Conservation (phyloP, 2,888 invertebrate genomes). For the Phalera bucephala region DNA sequence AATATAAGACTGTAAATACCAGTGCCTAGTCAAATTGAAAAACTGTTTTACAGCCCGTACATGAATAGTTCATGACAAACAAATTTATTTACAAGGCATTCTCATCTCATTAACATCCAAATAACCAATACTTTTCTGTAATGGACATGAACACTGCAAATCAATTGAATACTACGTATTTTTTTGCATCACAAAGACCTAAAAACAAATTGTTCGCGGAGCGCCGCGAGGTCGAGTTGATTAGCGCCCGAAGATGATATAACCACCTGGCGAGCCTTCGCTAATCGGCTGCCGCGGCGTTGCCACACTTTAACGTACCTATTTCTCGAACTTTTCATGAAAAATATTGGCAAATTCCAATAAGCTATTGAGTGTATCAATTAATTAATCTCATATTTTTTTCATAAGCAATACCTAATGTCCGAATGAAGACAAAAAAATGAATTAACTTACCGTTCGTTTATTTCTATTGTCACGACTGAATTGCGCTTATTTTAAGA, state of each 20-base stretch:
- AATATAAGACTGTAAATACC: no score
- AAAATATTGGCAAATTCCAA: neutral
- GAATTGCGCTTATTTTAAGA: constrained; percentile 1
- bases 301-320: constrained; percentile 16
- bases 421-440: neutral
- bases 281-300: constrained; percentile 36
- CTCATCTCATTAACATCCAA: neutral
- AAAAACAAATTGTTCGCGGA: constrained; percentile 5
- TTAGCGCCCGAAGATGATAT: constrained; percentile 39
- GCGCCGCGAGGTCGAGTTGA: constrained; percentile 41
- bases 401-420: neutral
- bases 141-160: constrained; percentile 6
- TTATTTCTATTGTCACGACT: neutral
- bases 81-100: no score
- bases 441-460: neutral
- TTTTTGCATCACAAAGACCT: constrained; percentile 22
- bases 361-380: neutral
- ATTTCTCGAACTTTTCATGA: neutral
- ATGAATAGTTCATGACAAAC: no score
- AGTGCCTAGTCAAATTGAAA: no score
- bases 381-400: neutral
- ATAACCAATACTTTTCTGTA: constrained; percentile 4
- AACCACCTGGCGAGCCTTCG: constrained; percentile 35
- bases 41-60: no score
- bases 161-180: constrained; percentile 10